Conservation (phyloP, 2,113 vertebrate genomes). For the Pelvicachromis taeniatus region DNA sequence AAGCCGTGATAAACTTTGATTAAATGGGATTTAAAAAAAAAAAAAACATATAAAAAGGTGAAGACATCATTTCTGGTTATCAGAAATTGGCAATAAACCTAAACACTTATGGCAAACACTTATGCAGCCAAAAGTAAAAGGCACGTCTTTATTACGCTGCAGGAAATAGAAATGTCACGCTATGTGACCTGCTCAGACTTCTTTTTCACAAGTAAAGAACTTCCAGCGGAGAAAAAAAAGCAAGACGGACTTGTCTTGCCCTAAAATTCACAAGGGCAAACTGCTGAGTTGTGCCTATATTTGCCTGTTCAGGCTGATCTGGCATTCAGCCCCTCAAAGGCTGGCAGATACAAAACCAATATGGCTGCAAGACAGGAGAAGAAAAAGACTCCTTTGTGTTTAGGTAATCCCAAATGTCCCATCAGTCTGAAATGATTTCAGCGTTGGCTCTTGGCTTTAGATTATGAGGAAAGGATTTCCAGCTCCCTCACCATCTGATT, state of each 20-base stretch:
- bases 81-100: not conserved
- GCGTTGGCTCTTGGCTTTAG: conserved; percentile 40
- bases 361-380: conserved; percentile 34
- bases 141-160: not conserved
- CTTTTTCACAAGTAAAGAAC: conserved; percentile 23
- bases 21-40: fast-evolving
- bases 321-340: conserved; percentile 1
- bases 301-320: conserved; percentile 21
- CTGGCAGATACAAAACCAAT: conserved; percentile 24
- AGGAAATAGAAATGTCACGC: not conserved
- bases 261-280: conserved; percentile 12
- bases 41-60: not conserved
- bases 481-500: conserved; percentile 53
- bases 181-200: not conserved
- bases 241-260: not conserved
- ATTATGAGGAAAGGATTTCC: conserved; percentile 25
- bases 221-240: conserved; percentile 26
- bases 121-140: not conserved
- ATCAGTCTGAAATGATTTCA: conserved; percentile 49
- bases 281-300: not conserved
- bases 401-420: conserved; percentile 46
- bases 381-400: conserved; percentile 39
- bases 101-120: not conserved
- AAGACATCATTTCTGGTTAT: not conserved
- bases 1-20: not conserved